Evolutionary conservation across 2,888 invertebrate genomes (phyloP).

Genomic region (Cosmopolites sordidus): DNA sequence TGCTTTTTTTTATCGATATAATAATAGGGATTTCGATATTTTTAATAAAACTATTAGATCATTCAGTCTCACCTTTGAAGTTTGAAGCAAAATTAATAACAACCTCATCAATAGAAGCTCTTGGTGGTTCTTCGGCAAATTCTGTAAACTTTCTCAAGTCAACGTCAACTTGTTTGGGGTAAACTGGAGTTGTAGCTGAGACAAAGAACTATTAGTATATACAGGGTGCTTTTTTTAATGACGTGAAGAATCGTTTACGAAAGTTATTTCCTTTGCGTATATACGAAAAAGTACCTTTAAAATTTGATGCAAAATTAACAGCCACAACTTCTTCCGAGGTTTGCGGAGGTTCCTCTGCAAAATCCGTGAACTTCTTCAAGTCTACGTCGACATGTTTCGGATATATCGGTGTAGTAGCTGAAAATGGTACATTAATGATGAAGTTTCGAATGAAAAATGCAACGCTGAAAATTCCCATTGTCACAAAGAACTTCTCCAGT

Average conservation of each 20-base stretch:
- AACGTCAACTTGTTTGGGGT: constrained; percentile 17
- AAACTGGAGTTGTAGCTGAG: constrained; percentile 23
- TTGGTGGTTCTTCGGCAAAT: constrained; percentile 16
- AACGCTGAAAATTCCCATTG: too few species aligned
- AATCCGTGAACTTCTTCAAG: constrained; percentile 15
- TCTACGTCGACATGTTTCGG: constrained; percentile 17
- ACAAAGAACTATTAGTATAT: too few species aligned
- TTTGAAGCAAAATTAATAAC: constrained; percentile 23
- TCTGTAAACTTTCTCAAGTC: constrained; percentile 18
- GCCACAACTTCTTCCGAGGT: constrained; percentile 1
- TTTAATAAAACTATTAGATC: neutral
- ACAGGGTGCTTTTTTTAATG: too few species aligned
- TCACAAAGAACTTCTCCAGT: too few species aligned
- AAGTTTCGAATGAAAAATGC: too few species aligned
- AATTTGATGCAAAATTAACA: constrained; percentile 24
- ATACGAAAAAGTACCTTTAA: constrained; percentile 26
- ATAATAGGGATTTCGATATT: neutral
- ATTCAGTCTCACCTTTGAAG: constrained; percentile 19
- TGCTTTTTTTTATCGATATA: neutral
- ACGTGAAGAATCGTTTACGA: too few species aligned
- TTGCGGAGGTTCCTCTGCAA: constrained; percentile 16
- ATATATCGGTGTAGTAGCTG: constrained; percentile 24
- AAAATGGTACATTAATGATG: neutral
- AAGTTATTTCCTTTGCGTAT: too few species aligned
- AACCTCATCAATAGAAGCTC: neutral